Percentiles rank a stretch among this genome's conserved stretches.
Conservation (phyloP, 2,797 vertebrate genomes). For the Intellagama lesueurii region DNA sequence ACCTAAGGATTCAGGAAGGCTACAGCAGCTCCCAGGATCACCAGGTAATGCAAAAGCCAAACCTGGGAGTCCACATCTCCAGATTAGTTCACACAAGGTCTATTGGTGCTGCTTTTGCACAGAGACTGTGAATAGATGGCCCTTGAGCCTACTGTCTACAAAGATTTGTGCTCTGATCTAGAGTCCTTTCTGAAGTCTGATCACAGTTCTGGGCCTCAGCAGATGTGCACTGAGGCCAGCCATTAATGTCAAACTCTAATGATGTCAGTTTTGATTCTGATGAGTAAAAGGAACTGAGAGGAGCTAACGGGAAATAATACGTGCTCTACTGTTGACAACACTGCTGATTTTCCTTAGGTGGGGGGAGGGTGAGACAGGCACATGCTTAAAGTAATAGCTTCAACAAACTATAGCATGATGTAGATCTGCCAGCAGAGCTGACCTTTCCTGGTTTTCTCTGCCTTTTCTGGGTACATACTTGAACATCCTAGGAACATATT, state of each 20-base stretch:
- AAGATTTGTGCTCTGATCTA: too few species aligned
- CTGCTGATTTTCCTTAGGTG: not conserved
- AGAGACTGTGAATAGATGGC: too few species aligned
- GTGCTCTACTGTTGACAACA: not conserved
- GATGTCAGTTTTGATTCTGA: too few species aligned
- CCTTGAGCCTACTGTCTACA: not conserved
- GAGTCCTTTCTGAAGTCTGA: not conserved
- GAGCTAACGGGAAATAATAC: not conserved
- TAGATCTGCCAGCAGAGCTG: not conserved
- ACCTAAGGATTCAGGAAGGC: not conserved
- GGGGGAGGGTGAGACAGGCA: not conserved
- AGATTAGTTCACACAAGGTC: not conserved
- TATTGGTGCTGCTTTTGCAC: not conserved
- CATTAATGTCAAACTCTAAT: not conserved
- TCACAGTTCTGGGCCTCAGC: too few species aligned
- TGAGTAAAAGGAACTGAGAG: too few species aligned
- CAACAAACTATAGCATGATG: not conserved
- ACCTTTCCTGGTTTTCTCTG: not conserved
- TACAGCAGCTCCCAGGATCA: not conserved
- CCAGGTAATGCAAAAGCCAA: not conserved
- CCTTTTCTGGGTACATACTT: not conserved
- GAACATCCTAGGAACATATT: not conserved
- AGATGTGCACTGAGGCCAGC: not conserved
- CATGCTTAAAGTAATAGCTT: not conserved
- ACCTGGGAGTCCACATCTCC: too few species aligned